Conservation (phyloP, 2,113 vertebrate genomes). For the Bettongia penicillata region DNA sequence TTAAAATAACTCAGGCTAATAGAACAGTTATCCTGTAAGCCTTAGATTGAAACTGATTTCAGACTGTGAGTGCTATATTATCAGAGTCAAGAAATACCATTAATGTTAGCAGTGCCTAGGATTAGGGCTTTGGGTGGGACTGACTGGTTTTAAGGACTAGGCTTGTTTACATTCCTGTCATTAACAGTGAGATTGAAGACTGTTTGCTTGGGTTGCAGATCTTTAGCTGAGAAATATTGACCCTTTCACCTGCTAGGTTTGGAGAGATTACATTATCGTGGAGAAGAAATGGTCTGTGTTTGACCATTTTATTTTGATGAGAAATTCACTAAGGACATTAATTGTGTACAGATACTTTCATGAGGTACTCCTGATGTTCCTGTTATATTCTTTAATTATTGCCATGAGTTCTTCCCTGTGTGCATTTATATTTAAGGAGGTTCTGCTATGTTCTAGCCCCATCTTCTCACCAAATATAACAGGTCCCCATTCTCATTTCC, state of each 20-base stretch:
- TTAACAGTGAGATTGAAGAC: background rate
- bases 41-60: conserved; percentile 19
- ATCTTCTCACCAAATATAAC: background rate
- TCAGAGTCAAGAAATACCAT: conserved; percentile 5
- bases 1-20: background rate
- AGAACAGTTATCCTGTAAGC: background rate
- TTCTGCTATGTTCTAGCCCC: background rate
- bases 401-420: background rate
- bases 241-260: conserved; percentile 21
- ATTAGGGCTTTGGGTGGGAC: background rate
- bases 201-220: background rate
- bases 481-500: background rate
- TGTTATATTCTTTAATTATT: background rate
- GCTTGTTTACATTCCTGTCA: background rate
- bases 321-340: conserved; percentile 11
- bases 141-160: background rate
- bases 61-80: background rate
- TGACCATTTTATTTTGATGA: conserved; percentile 31
- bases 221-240: background rate
- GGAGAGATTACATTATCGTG: background rate
- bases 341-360: background rate
- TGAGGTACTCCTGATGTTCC: background rate
- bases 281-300: conserved; percentile 14
- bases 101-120: background rate
- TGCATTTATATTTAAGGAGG: background rate